These are phyloP conservation scores for Chaenocephalus aceratus DNA, from an alignment of 2,113 vertebrate species.

Conservation along the genomic window DNA sequence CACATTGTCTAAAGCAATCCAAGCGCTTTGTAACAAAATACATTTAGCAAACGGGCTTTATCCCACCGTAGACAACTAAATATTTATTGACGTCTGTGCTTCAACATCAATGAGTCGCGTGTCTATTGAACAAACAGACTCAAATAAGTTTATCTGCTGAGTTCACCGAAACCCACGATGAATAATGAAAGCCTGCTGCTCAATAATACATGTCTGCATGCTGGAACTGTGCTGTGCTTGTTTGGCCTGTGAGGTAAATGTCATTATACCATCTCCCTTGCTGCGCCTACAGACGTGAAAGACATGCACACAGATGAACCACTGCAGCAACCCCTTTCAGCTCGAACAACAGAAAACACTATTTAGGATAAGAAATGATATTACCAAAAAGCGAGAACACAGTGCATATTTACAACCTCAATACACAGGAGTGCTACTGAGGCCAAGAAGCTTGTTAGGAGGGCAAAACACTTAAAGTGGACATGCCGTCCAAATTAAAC, in stretches of 20 bases:
- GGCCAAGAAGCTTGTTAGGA: slow-evolving; percentile 14
- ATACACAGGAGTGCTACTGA: background rate
- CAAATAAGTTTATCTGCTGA: slow-evolving; percentile 73
- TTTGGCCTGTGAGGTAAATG: slow-evolving; percentile 68
- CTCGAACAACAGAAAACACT: background rate
- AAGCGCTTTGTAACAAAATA: background rate
- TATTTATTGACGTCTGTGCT: slow-evolving; percentile 65
- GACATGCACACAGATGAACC: slow-evolving; percentile 45
- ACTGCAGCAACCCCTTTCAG: slow-evolving; percentile 30
- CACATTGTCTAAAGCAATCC: slow-evolving; percentile 28
- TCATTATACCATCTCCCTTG: slow-evolving; percentile 60
- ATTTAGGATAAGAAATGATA: background rate
- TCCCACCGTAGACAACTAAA: slow-evolving; percentile 51
- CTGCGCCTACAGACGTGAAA: slow-evolving; percentile 55
- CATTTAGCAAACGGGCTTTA: slow-evolving; percentile 57
- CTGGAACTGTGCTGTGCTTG: slow-evolving; percentile 58
- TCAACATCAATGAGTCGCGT: slow-evolving; percentile 59
- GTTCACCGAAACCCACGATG: slow-evolving; percentile 70
- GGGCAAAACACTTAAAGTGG: slow-evolving; percentile 16
- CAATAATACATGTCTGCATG: slow-evolving; percentile 78
- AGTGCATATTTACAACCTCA: background rate
- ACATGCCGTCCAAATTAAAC: slow-evolving; percentile 10
- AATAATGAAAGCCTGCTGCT: slow-evolving; percentile 77
- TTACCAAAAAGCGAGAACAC: background rate
- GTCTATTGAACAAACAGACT: slow-evolving; percentile 75